phyloP scores from a whole-genome alignment of 2,797 vertebrate genomes.

The Valencia hispanica region DNA sequence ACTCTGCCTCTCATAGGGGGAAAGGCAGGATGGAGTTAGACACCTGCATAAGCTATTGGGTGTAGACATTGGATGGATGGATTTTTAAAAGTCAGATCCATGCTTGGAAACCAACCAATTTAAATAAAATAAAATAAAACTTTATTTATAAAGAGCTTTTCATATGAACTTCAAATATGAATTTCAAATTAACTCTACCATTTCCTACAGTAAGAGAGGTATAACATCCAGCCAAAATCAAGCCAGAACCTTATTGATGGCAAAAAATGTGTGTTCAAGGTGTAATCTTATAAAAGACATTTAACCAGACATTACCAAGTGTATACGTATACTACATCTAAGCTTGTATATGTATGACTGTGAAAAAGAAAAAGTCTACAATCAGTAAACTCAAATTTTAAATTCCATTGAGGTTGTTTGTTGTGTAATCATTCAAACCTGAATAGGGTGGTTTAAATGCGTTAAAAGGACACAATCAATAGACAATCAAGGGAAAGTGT shows the following conservation, averaged over 20 bases:
- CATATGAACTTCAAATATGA: too few species aligned
- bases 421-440: not conserved
- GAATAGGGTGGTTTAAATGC: not conserved
- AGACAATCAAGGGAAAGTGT: too few species aligned
- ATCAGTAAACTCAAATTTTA: not conserved
- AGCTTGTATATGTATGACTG: not conserved
- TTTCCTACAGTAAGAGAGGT: not conserved
- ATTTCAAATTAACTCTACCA: too few species aligned
- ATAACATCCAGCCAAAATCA: not conserved
- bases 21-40: too few species aligned
- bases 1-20: too few species aligned
- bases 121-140: too few species aligned
- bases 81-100: too few species aligned
- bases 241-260: not conserved
- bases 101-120: not conserved
- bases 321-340: not conserved
- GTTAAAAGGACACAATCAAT: not conserved
- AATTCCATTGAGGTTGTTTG: not conserved
- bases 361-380: not conserved
- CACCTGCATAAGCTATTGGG: too few species aligned
- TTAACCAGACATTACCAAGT: too few species aligned
- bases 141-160: too few species aligned
- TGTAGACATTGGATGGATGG: too few species aligned
- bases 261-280: not conserved
- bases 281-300: not conserved